Evolutionary conservation across 2,797 vertebrate genomes (phyloP).

Genomic region (Carcharodon carcharias): DNA sequence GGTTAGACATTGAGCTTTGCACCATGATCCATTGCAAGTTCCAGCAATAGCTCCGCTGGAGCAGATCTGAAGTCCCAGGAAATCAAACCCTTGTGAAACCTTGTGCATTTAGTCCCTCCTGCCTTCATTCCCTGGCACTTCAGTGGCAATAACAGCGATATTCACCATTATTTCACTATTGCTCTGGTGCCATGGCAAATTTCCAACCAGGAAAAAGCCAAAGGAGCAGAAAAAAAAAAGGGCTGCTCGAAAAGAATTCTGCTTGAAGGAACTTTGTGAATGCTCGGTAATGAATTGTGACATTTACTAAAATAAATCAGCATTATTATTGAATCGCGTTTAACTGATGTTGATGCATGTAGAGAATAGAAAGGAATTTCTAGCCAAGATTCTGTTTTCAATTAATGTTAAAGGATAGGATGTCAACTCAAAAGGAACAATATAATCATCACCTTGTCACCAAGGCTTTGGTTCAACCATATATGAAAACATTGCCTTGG

Average conservation of each 20-base stretch:
- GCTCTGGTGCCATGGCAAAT: not conserved
- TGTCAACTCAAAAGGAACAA: conserved; percentile 55
- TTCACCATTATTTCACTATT: not conserved
- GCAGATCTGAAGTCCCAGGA: not conserved
- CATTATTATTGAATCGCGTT: not conserved
- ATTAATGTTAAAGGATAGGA: conserved; percentile 61
- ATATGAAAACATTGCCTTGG: conserved; percentile 60
- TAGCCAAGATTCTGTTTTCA: conserved; percentile 51
- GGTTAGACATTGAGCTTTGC: not conserved
- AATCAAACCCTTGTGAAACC: not conserved
- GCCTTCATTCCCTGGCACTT: not conserved
- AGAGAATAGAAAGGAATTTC: conserved; percentile 33
- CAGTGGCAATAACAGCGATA: not conserved
- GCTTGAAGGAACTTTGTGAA: not conserved
- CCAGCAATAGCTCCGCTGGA: not conserved
- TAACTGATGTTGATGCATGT: not conserved
- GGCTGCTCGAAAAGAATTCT: not conserved
- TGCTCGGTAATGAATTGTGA: not conserved
- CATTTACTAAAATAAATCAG: conserved; percentile 4
- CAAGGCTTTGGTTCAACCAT: conserved; percentile 50
- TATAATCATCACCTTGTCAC: conserved; percentile 58
- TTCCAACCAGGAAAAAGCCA: not conserved
- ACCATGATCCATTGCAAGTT: not conserved
- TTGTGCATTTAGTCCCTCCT: not conserved
- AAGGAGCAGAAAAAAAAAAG: not conserved